Percentiles rank a stretch among this genome's conserved stretches.
Conservation (phyloP, 2,888 invertebrate species). For the Tubiluchus corallicola region DNA sequence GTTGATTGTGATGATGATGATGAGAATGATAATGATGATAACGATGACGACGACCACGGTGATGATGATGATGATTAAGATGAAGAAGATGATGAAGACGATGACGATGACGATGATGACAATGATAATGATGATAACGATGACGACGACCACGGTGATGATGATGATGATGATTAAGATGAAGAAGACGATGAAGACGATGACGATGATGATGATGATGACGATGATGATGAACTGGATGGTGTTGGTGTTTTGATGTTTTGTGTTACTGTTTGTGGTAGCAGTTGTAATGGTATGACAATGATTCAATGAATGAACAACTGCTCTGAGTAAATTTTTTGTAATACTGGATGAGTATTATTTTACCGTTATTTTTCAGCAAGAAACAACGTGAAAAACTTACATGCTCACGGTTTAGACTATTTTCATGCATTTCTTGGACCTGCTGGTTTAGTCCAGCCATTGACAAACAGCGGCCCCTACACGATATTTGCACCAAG, state of each 20-base stretch:
- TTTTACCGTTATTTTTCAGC: too few relatives aligned
- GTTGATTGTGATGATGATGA: too few relatives aligned
- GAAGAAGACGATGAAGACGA: not conserved
- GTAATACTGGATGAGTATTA: too few relatives aligned
- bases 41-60: too few relatives aligned
- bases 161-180: not conserved
- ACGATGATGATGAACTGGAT: not conserved
- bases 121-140: not conserved
- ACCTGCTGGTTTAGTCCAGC: constrained; percentile 16
- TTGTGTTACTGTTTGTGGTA: too few relatives aligned
- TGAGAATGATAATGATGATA: too few relatives aligned
- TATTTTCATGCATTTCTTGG: constrained; percentile 17
- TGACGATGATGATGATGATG: not conserved
- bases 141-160: not conserved
- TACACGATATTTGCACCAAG: constrained; percentile 23
- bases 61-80: too few relatives aligned
- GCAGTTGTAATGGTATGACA: too few relatives aligned
- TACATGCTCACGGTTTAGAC: constrained; percentile 18
- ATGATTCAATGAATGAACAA: too few relatives aligned
- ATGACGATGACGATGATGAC: not conserved
- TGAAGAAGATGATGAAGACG: too few relatives aligned
- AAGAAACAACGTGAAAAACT: constrained; percentile 15
- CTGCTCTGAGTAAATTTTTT: too few relatives aligned
- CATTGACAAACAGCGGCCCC: constrained; percentile 14
- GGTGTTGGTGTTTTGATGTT: too few relatives aligned